Conservation (phyloP, 2,797 vertebrate genomes). For the Sparus aurata region DNA sequence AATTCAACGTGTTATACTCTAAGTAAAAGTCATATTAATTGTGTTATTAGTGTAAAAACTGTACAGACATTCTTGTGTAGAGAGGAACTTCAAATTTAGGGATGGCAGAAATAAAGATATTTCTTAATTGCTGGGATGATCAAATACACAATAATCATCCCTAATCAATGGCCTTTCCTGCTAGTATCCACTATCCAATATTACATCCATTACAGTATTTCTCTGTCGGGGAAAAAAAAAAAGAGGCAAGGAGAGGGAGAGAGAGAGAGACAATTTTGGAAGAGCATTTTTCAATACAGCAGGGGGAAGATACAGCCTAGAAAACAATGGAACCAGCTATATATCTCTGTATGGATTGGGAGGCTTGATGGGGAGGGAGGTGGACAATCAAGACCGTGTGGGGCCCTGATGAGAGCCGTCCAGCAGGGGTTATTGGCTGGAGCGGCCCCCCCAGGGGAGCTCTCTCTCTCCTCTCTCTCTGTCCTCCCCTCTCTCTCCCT, state of each 20-base stretch:
- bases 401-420: slow-evolving; percentile 71
- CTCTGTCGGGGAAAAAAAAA: slow-evolving; percentile 40
- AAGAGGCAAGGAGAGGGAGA: slow-evolving; percentile 11
- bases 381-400: slow-evolving; percentile 72
- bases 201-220: slow-evolving; percentile 60
- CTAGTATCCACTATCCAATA: slow-evolving; percentile 29
- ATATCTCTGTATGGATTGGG: slow-evolving; percentile 70
- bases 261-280: slow-evolving; percentile 54
- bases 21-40: neutral
- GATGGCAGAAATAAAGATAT: neutral
- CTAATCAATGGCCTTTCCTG: slow-evolving; percentile 37
- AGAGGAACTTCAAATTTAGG: neutral
- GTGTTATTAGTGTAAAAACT: slow-evolving; percentile 1
- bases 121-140: slow-evolving; percentile 1
- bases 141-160: slow-evolving; percentile 36
- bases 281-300: slow-evolving; percentile 64
- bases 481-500: slow-evolving; percentile 26
- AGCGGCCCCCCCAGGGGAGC: slow-evolving; percentile 64
- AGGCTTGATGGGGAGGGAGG: slow-evolving; percentile 72
- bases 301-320: slow-evolving; percentile 57
- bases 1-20: too few species aligned
- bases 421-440: slow-evolving; percentile 78
- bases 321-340: slow-evolving; percentile 70
- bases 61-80: neutral
- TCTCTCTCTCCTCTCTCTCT: slow-evolving; percentile 41